These are phyloP conservation scores for Leucoraja ocellata DNA, from an alignment of 2,797 vertebrate species.

Conservation along the genomic window DNA sequence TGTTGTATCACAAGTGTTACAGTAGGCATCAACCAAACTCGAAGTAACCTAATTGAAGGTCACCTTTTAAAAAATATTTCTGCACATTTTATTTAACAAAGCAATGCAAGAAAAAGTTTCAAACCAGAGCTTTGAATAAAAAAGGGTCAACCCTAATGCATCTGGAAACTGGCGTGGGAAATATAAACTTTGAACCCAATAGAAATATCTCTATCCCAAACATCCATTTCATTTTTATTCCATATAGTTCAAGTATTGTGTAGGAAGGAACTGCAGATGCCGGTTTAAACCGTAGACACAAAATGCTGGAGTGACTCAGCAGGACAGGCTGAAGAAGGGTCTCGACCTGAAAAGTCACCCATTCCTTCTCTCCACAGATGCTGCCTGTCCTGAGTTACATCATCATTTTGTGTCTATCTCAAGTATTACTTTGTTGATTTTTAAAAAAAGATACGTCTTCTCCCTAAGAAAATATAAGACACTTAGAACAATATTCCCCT, in stretches of 20 bases:
- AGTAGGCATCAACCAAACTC: not conserved
- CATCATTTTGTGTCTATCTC: no score
- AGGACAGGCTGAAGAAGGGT: no score
- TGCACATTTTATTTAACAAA: slow-evolving; percentile 9
- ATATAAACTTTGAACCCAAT: not conserved
- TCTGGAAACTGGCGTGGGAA: not conserved
- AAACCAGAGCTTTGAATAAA: not conserved
- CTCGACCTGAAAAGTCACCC: no score
- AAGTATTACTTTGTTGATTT: not conserved
- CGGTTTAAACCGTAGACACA: no score
- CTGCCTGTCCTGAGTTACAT: no score
- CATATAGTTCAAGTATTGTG: not conserved
- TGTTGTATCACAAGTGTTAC: not conserved
- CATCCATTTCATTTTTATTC: slow-evolving; percentile 1
- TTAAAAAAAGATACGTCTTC: not conserved
- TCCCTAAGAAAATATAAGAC: not conserved
- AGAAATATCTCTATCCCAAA: not conserved
- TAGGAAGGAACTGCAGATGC: no score
- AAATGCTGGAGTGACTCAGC: no score
- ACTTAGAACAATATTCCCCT: not conserved
- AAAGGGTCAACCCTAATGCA: not conserved
- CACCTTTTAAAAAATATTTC: not conserved
- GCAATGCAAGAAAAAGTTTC: not conserved
- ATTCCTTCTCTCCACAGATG: no score
- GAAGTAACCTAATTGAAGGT: not conserved